Base-by-base conservation (phyloP, 2,113 vertebrate species). In the Solea senegalensis region DNA sequence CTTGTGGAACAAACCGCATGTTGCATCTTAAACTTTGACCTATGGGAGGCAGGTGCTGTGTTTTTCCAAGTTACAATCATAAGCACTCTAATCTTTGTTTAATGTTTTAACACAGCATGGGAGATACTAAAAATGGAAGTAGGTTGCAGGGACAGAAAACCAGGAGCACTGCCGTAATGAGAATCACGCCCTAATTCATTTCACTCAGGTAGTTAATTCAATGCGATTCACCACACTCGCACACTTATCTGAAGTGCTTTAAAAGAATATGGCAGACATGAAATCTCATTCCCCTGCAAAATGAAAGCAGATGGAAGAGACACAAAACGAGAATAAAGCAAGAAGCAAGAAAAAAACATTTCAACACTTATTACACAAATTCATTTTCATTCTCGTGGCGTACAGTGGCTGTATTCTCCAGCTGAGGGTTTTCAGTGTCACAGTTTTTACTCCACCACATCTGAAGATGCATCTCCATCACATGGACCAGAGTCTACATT, bases 191-290 rank as follows among this genome's bases (percentile, higher is more conserved):
- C 75, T 62, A 61, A 82, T 82, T 88, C 70, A 78, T 78, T 81
- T 78, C 82, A 74, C 60, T 83, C 80, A 77, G 78, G 64, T 80
- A 69, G 74, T 83, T 84, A 76, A 81, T 88, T 86, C 79, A 86
- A 61, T 74, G 65, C 57, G 54, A 76, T 81, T 85, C 72, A 83
- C 75, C 82, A 71, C 73, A 78, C 66, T 73, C 72, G 54, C 76
- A 63, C 63, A 81, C 80, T 85, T 77, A 84, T 86, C 76, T 81
- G 54, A 73, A 78, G 83, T 44, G 74, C 59, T 74, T 59, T 34
- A 40, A 51, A 74, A 54, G 65, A 78, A 80, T 64, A 82, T 10
- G 44, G 48, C 1, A 49, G 72, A 78, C 66, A 76, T 69, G 67
- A 78, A 85, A 82, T 78, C 62, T 87, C 43, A 82, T 78, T 80